phyloP scores from a whole-genome alignment of 2,888 invertebrate species.

The Osmoderma eremita region DNA sequence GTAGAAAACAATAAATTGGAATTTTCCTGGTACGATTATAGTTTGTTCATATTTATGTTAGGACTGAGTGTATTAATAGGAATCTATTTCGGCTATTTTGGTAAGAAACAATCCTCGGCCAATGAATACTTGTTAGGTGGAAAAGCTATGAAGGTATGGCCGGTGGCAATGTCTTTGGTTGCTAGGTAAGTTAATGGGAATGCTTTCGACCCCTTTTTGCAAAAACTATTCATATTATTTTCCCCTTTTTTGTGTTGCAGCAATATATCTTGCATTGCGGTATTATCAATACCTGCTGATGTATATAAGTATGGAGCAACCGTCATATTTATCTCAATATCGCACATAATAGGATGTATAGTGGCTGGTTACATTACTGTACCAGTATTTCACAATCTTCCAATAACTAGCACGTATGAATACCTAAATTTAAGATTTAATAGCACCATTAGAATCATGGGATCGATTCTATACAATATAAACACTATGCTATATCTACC shows the following conservation, averaged over 20 bases:
- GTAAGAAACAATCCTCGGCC: constrained; percentile 70
- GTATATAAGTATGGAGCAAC: constrained; percentile 77
- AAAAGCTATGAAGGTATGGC: constrained; percentile 76
- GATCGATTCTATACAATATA: constrained; percentile 70
- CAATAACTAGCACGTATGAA: constrained; percentile 76
- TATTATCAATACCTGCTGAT: constrained; percentile 79
- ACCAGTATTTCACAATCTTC: constrained; percentile 69
- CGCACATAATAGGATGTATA: constrained; percentile 58
- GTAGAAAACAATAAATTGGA: constrained; percentile 20
- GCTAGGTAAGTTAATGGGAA: constrained; percentile 69
- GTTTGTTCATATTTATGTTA: constrained; percentile 66
- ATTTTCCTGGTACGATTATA: constrained; percentile 68
- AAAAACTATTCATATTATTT: background rate
- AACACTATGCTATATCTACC: constrained; percentile 71
- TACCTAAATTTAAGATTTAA: constrained; percentile 75
- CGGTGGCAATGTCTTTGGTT: constrained; percentile 76
- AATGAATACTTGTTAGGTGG: constrained; percentile 77
- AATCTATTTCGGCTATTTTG: constrained; percentile 67
- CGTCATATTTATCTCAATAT: constrained; percentile 65
- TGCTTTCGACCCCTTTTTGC: no score
- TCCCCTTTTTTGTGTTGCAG: constrained; percentile 60
- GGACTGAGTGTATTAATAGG: constrained; percentile 67
- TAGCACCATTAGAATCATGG: constrained; percentile 69
- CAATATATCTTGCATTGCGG: constrained; percentile 78
- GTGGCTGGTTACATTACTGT: constrained; percentile 53